Evolutionary conservation across 2,113 vertebrate genomes (phyloP), one percentile per base, ranked within the genome.

Genomic region (Ovibos moschatus): DNA sequence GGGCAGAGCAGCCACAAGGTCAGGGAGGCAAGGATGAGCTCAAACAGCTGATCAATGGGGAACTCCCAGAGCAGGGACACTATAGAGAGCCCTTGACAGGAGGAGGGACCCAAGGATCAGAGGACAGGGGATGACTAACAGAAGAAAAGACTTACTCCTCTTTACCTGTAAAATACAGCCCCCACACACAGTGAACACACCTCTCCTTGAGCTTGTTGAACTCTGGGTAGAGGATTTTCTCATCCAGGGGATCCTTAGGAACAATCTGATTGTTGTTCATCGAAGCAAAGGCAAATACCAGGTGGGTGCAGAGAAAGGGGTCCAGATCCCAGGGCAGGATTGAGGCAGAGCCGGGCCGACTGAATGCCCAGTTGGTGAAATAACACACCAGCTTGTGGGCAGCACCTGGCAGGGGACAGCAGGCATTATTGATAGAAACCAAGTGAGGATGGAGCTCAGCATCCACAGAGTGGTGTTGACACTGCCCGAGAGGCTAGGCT

Each of bases 261-360:
- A 76, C 11, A 76, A 76, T 43, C 71, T 43, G 36, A 27, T 14
- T 76, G 36, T 76, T 95, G 16, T 93, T 92, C 93, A 99, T 98
- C 8, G 98, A 98, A 14, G 99, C 99, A 91, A 99, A 99, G 50
- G 99, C 98, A 60, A 99, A 99, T 47, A 99, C 97, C 89, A 99
- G 91, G 91, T 99, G 99, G n/a, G 98, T 99, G 60, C 99, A 99
- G 60, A 99, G 99, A 92, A 97, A 95, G 10, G 99, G 99, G 64
- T 99, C 98, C 30, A 99, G 97, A 86, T 99, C 98, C 6, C 81
- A 67, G 19, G 99, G 99, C 76, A 98, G 89, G 97, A 98, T 96
- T 2, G 89, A 98, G 12, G 98, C 98, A 7, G 95, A 74, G 33
- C 92, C 76, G 2, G 98, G 97, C 40, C 99, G 98, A 79, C 97